phyloP scores from a whole-genome alignment of 2,888 invertebrate species.

The Protodeltote pygarga region DNA sequence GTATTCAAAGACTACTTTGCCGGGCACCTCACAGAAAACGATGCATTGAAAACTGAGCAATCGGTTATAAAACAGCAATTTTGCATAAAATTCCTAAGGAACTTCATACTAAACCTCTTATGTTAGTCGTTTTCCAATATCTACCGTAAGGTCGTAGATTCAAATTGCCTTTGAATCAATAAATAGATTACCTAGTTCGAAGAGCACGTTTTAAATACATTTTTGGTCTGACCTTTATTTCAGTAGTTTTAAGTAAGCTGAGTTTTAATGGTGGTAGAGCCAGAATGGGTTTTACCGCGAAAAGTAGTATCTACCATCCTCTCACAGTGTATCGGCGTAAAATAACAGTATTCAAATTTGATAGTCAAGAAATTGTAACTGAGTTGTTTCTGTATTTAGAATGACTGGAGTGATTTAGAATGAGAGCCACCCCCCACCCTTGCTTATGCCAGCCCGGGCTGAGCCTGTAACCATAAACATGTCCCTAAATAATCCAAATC shows the following conservation, averaged over 20 bases:
- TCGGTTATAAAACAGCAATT: constrained; percentile 64
- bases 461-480: too few species aligned
- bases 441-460: too few species aligned
- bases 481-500: too few species aligned
- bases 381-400: too few species aligned
- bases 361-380: too few species aligned
- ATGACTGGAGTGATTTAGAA: too few species aligned
- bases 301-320: too few species aligned
- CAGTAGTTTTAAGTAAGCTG: neutral
- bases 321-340: too few species aligned
- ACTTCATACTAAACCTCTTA: constrained; percentile 59
- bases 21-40: constrained; percentile 35
- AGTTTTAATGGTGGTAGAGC: neutral
- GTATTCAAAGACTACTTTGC: constrained; percentile 28
- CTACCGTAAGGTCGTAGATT: constrained; percentile 47
- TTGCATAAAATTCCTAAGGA: constrained; percentile 60
- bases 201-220: constrained; percentile 27
- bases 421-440: too few species aligned
- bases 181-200: constrained; percentile 30
- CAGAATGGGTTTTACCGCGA: neutral
- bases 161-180: constrained; percentile 47
- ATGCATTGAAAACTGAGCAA: constrained; percentile 49
- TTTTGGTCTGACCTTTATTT: constrained; percentile 13
- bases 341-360: too few species aligned
- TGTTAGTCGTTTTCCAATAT: constrained; percentile 56